Evolutionary conservation across 2,888 invertebrate genomes (phyloP).

Genomic region (Nemurella pictetii): DNA sequence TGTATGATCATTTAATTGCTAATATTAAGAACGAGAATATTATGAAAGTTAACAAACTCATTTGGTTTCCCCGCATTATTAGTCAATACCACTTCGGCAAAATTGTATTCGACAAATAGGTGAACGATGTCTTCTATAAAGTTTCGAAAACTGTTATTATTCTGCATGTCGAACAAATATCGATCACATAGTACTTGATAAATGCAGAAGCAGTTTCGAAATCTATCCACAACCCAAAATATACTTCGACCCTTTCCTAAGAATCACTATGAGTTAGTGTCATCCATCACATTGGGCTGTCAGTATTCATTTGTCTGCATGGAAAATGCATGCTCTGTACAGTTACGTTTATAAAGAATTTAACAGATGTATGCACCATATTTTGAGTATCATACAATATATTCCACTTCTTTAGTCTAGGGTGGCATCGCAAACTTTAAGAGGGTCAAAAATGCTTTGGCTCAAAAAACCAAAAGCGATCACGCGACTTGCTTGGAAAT

Average conservation of each 20-base stretch:
- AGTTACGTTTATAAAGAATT: slow-evolving; percentile 42
- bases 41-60: slow-evolving; percentile 43
- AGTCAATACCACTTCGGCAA: slow-evolving; percentile 43
- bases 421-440: slow-evolving; percentile 34
- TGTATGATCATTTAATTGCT: slow-evolving; percentile 44
- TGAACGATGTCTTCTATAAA: slow-evolving; percentile 43
- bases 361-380: slow-evolving; percentile 45
- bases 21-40: slow-evolving; percentile 43
- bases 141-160: slow-evolving; percentile 44
- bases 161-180: slow-evolving; percentile 44
- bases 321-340: slow-evolving; percentile 41
- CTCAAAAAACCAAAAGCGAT: slow-evolving; percentile 41
- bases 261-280: slow-evolving; percentile 39
- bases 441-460: slow-evolving; percentile 42
- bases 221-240: slow-evolving; percentile 45
- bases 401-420: slow-evolving; percentile 42
- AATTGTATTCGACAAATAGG: slow-evolving; percentile 43
- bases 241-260: slow-evolving; percentile 42
- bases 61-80: slow-evolving; percentile 40
- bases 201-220: slow-evolving; percentile 45
- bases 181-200: slow-evolving; percentile 45
- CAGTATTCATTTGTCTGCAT: slow-evolving; percentile 41
- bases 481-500: slow-evolving; percentile 38
- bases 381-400: slow-evolving; percentile 45
- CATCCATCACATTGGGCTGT: slow-evolving; percentile 41